Evolutionary conservation across 2,113 vertebrate genomes (phyloP).

Genomic region (Hassar affinis): DNA sequence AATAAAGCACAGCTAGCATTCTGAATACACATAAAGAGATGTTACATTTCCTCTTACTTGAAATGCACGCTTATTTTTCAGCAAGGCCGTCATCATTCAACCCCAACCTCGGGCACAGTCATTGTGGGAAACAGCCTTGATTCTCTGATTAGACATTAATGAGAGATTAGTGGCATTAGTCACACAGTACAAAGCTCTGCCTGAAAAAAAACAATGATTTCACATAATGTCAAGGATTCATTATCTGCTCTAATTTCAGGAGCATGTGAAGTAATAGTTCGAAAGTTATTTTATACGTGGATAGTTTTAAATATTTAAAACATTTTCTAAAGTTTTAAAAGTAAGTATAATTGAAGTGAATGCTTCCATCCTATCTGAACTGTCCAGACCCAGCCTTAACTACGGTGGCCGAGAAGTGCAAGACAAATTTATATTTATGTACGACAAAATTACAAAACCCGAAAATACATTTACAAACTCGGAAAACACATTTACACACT

Average conservation of each 20-base stretch:
- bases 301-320: neutral
- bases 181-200: neutral
- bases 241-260: neutral
- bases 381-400: no score
- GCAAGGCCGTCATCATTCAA: constrained; percentile 7
- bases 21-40: constrained; percentile 6
- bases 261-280: no score
- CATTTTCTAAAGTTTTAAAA: no score
- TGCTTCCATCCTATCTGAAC: neutral
- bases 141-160: constrained; percentile 19
- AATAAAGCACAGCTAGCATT: neutral
- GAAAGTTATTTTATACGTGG: neutral
- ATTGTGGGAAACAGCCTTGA: neutral
- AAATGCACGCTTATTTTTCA: constrained; percentile 17
- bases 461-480: no score
- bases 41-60: neutral
- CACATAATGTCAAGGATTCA: neutral
- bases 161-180: constrained; percentile 31
- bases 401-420: no score
- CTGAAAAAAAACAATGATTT: neutral
- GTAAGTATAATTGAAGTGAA: neutral
- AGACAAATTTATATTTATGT: no score
- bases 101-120: neutral
- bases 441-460: no score
- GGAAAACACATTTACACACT: no score